A percentile compares a stretch with the other conserved stretches of the same genome.
Conservation (phyloP, 1,140 invertebrate species). For the Scaptomyza pallida region DNA sequence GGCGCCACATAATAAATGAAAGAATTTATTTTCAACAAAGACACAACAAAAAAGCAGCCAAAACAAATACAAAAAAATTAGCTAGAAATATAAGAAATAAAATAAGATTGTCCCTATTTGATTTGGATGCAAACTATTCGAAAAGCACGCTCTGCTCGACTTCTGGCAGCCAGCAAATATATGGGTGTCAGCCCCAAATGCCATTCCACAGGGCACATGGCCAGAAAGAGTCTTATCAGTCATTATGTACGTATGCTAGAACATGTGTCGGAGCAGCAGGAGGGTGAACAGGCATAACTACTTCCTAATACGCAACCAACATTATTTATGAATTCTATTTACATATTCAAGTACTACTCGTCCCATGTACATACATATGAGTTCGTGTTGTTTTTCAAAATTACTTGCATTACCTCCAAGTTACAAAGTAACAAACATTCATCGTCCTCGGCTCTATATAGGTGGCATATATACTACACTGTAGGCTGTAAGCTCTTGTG, state of each 20-base stretch:
- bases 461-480: too few relatives aligned
- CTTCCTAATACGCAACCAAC: constrained; percentile 70
- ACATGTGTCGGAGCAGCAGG: constrained; percentile 39
- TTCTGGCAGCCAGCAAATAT: constrained; percentile 1
- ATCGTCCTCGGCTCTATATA: constrained; percentile 13
- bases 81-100: constrained; percentile 13
- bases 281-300: constrained; percentile 38
- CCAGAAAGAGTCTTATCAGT: constrained; percentile 27
- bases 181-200: constrained; percentile 9
- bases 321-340: constrained; percentile 52
- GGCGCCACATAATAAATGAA: constrained; percentile 63
- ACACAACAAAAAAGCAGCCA: neutral
- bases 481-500: neutral
- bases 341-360: constrained; percentile 33
- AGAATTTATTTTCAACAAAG: constrained; percentile 52
- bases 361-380: constrained; percentile 14
- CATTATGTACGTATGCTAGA: neutral
- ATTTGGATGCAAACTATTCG: neutral
- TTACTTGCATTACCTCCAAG: constrained; percentile 22
- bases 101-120: constrained; percentile 14
- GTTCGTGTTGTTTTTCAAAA: constrained; percentile 65
- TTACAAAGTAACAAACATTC: constrained; percentile 28
- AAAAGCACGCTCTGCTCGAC: neutral
- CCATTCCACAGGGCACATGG: constrained; percentile 23
- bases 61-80: constrained; percentile 6